Conservation (phyloP, 1,140 invertebrate species). For the Drosophila rufa region DNA sequence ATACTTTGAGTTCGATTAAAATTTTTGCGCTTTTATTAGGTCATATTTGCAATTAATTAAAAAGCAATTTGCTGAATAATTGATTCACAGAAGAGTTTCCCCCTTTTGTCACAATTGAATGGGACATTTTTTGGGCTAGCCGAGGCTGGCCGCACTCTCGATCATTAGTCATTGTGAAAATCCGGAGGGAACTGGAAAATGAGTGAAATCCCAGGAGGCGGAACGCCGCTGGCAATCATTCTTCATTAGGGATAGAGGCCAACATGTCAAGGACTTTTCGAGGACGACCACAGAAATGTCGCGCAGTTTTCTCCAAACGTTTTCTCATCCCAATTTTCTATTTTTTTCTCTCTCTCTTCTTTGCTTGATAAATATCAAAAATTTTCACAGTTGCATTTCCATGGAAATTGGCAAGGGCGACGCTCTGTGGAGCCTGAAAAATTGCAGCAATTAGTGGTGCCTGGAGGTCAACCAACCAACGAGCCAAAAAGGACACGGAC, state of each 20-base stretch:
- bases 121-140: constrained; percentile 1
- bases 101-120: constrained; percentile 10
- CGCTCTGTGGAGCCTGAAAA: constrained; percentile 54
- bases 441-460: constrained; percentile 64
- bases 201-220: constrained; percentile 35
- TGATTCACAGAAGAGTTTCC: constrained; percentile 12
- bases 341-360: background rate
- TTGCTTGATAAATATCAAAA: constrained; percentile 45
- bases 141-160: background rate
- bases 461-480: constrained; percentile 61
- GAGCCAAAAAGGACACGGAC: constrained; percentile 58
- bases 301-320: constrained; percentile 29
- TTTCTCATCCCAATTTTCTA: constrained; percentile 1
- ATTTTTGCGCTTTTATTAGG: constrained; percentile 38
- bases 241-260: constrained; percentile 53
- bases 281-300: constrained; percentile 54
- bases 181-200: constrained; percentile 38
- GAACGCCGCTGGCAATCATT: constrained; percentile 46
- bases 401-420: constrained; percentile 48
- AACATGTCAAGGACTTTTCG: constrained; percentile 66
- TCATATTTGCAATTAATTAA: constrained; percentile 61
- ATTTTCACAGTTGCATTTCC: constrained; percentile 55
- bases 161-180: constrained; percentile 44
- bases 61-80: constrained; percentile 44
- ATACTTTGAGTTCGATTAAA: constrained; percentile 26